Evolutionary conservation across 1,140 invertebrate species (phyloP).

Genomic region (Macrobrachium nipponense): DNA sequence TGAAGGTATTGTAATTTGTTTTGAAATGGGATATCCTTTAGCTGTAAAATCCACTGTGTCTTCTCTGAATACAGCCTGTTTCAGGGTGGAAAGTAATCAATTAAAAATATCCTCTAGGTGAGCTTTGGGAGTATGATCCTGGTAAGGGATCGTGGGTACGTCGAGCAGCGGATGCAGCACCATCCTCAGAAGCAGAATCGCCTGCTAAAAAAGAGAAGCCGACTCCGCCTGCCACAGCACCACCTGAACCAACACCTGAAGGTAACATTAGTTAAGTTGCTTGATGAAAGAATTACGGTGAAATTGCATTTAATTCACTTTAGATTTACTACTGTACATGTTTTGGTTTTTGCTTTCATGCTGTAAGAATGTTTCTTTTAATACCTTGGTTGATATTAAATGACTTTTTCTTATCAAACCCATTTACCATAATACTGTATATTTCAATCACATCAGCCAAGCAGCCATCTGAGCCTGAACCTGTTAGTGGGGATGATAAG

Average conservation of each 20-base stretch:
- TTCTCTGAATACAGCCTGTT: background rate
- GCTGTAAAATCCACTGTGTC: no score
- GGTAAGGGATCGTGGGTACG: constrained; percentile 53
- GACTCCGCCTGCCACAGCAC: no score
- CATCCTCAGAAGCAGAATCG: background rate
- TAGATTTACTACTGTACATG: background rate
- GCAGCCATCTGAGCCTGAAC: background rate
- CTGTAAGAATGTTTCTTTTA: no score
- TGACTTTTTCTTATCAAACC: no score
- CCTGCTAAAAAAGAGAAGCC: constrained; percentile 36
- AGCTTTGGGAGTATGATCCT: constrained; percentile 56
- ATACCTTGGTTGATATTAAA: no score
- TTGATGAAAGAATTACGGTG: no score
- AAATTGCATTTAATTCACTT: background rate
- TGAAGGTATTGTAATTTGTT: no score
- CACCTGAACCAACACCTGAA: background rate
- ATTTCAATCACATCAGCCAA: no score
- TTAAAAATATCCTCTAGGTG: background rate
- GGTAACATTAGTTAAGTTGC: background rate
- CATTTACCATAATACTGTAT: no score
- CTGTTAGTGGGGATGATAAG: constrained; percentile 22
- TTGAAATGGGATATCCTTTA: no score
- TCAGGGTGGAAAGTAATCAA: background rate
- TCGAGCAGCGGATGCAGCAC: constrained; percentile 18
- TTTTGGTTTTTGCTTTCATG: no score